Evolutionary conservation across 2,797 vertebrate genomes (phyloP).

Genomic region (Clarias platycephalus): DNA sequence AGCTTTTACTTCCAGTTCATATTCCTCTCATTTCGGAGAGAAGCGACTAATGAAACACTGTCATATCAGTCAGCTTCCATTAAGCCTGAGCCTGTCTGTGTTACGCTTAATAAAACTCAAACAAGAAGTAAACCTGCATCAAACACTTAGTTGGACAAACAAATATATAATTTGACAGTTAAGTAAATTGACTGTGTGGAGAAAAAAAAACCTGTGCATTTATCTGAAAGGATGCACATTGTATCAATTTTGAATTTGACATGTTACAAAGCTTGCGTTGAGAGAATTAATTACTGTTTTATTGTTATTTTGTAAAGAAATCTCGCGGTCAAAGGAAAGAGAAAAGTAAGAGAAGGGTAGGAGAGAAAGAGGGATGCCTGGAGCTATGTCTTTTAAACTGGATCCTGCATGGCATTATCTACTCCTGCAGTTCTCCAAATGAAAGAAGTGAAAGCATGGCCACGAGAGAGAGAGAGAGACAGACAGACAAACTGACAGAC

Average conservation of each 20-base stretch:
- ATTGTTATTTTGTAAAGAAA: slow-evolving; percentile 95
- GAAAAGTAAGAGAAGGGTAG: slow-evolving; percentile 32
- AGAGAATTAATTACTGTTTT: slow-evolving; percentile 98
- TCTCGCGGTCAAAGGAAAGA: slow-evolving; percentile 69
- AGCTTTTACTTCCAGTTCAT: slow-evolving; percentile 51
- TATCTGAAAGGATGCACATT: slow-evolving; percentile 99
- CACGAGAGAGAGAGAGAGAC: slow-evolving; percentile 51
- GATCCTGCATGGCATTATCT: slow-evolving; percentile 65
- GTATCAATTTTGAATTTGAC: slow-evolving; percentile 86
- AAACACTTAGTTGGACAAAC: slow-evolving; percentile 66
- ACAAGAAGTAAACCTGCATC: slow-evolving; percentile 71
- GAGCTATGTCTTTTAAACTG: slow-evolving; percentile 63
- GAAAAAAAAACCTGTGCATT: slow-evolving; percentile 72
- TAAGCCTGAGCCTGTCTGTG: slow-evolving; percentile 45
- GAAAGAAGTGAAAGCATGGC: slow-evolving; percentile 58
- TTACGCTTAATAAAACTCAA: slow-evolving; percentile 41
- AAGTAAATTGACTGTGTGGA: slow-evolving; percentile 67
- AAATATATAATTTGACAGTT: slow-evolving; percentile 74
- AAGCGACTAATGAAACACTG: slow-evolving; percentile 40
- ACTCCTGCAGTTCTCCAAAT: slow-evolving; percentile 58
- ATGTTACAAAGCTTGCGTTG: slow-evolving; percentile 81
- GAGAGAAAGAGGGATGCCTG: slow-evolving; percentile 46
- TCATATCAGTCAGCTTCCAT: slow-evolving; percentile 46
- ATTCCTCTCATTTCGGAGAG: slow-evolving; percentile 35
- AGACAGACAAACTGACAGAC: slow-evolving; percentile 20